Evolutionary conservation across 2,113 vertebrate genomes (phyloP).

Genomic region (Geococcyx californianus): DNA sequence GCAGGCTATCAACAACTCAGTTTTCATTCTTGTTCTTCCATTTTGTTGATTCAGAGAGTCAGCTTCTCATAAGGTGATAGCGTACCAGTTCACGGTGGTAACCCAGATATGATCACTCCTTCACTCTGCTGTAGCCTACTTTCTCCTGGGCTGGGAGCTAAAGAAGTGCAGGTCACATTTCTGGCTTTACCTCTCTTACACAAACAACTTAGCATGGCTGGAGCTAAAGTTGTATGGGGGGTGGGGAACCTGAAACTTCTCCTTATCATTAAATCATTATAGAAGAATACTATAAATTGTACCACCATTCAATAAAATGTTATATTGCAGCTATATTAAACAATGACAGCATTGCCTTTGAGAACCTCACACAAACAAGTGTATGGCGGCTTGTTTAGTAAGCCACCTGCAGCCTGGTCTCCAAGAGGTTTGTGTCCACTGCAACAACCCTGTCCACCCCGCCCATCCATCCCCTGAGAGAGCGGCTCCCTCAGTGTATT

Average conservation of each 20-base stretch:
- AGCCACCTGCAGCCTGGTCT: slow-evolving; percentile 12
- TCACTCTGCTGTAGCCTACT: neutral
- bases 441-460: neutral
- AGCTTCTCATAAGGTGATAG: neutral
- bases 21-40: neutral
- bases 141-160: neutral
- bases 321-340: neutral
- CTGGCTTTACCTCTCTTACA: neutral
- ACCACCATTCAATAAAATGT: neutral
- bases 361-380: neutral
- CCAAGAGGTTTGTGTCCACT: neutral
- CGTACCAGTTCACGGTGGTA: neutral
- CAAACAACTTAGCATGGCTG: neutral
- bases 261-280: neutral
- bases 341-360: neutral
- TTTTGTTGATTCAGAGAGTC: neutral
- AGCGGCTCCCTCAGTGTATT: neutral
- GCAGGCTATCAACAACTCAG: neutral
- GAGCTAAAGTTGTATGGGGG: neutral
- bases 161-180: neutral
- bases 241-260: neutral
- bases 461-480: neutral
- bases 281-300: neutral
- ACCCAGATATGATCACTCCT: neutral
- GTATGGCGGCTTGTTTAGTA: neutral